Percentiles rank a stretch among this genome's conserved stretches.
Conservation (phyloP, 2,888 invertebrate genomes). For the Ramazzottius varieornatus region DNA sequence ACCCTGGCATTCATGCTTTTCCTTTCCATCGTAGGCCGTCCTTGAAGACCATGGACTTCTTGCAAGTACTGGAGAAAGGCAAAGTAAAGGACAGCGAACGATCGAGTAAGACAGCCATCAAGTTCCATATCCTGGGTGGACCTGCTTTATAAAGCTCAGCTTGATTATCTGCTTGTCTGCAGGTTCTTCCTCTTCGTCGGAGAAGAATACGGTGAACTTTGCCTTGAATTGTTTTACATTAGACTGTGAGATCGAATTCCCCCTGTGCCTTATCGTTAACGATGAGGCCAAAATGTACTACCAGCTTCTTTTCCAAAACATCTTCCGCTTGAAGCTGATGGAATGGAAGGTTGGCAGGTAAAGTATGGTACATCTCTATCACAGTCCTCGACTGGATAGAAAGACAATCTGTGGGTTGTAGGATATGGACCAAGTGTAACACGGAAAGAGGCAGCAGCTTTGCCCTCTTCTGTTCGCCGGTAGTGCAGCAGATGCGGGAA, state of each 20-base stretch:
- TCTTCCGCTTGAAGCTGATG: neutral
- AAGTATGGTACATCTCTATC: neutral
- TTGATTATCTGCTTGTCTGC: neutral
- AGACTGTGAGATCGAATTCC: neutral
- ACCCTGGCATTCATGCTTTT: too few relatives aligned
- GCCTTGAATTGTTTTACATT: neutral
- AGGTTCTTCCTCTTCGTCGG: neutral
- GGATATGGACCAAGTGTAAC: neutral
- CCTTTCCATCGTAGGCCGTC: too few relatives aligned
- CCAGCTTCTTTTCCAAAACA: neutral
- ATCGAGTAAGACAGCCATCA: too few relatives aligned
- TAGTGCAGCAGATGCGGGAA: neutral
- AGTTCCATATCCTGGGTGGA: too few relatives aligned
- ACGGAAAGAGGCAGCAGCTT: neutral
- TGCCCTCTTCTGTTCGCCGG: neutral
- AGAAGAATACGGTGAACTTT: neutral
- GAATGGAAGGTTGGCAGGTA: neutral
- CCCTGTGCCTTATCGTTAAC: neutral
- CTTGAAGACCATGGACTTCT: too few relatives aligned
- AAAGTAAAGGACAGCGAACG: too few relatives aligned
- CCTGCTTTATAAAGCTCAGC: too few relatives aligned
- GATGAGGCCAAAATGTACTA: neutral
- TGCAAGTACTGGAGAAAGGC: too few relatives aligned
- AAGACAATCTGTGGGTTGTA: neutral
- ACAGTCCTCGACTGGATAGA: neutral